Conservation (phyloP, 1,140 invertebrate species). For the Musca domestica region DNA sequence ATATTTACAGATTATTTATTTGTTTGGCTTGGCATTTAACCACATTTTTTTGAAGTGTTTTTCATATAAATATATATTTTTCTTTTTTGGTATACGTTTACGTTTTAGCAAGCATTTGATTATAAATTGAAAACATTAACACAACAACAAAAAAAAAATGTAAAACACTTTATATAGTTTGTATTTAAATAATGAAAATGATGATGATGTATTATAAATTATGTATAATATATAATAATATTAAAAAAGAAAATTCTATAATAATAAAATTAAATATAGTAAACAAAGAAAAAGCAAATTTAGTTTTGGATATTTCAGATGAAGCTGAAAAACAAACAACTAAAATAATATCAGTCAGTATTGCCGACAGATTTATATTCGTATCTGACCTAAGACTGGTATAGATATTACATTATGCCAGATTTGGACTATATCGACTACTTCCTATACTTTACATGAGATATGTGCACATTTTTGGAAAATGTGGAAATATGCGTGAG, state of each 20-base stretch:
- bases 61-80: not conserved
- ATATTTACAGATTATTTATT: too few species aligned
- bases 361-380: too few species aligned
- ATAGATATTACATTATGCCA: too few species aligned
- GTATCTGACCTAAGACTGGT: too few species aligned
- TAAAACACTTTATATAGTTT: slow-evolving; percentile 1
- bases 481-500: too few species aligned
- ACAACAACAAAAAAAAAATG: not conserved
- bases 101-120: not conserved
- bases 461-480: too few species aligned
- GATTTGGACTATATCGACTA: too few species aligned
- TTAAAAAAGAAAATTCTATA: too few species aligned
- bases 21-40: not conserved
- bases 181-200: not conserved
- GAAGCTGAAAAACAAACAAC: too few species aligned
- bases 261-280: not conserved
- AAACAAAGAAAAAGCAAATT: not conserved
- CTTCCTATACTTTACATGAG: too few species aligned
- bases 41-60: slow-evolving; percentile 1
- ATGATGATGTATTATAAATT: slow-evolving; percentile 11
- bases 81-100: not conserved
- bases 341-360: too few species aligned
- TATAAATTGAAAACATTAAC: slow-evolving; percentile 1
- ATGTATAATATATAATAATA: slow-evolving; percentile 11
- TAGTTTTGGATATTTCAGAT: too few species aligned